Conservation (phyloP, 2,888 invertebrate genomes). For the Colostygia pectinataria region DNA sequence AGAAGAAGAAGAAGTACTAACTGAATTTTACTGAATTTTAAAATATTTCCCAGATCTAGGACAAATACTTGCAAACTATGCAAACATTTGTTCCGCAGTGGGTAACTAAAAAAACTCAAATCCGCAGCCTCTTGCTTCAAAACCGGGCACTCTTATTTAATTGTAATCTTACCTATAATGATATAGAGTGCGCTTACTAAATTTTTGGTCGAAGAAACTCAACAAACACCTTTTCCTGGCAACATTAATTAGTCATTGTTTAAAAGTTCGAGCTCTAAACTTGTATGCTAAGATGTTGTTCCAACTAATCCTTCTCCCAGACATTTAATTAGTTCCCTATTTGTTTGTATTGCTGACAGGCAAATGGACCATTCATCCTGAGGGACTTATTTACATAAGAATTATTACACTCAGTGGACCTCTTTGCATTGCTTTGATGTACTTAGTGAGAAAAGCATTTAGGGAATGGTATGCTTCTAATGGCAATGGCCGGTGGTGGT, state of each 20-base stretch:
- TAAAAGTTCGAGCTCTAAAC: conserved; percentile 12
- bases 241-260: conserved; percentile 11
- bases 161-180: too few species aligned
- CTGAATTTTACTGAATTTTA: not conserved
- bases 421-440: conserved; percentile 27
- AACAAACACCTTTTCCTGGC: not conserved
- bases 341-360: conserved; percentile 37
- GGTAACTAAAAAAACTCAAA: too few species aligned
- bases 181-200: too few species aligned
- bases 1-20: too few species aligned
- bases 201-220: too few species aligned
- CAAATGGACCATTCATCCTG: conserved; percentile 31
- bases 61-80: not conserved
- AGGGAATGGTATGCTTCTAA: conserved; percentile 13
- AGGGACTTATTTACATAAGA: conserved; percentile 29
- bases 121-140: too few species aligned
- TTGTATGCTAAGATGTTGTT: conserved; percentile 25
- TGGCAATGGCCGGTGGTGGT: not conserved
- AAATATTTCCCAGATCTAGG: not conserved
- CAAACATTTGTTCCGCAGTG: too few species aligned
- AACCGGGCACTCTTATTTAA: too few species aligned
- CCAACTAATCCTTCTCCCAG: conserved; percentile 14
- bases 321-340: conserved; percentile 36
- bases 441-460: conserved; percentile 11
- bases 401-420: conserved; percentile 25